Base-by-base conservation (phyloP, 2,797 vertebrate species). In the Nothura maculosa region DNA sequence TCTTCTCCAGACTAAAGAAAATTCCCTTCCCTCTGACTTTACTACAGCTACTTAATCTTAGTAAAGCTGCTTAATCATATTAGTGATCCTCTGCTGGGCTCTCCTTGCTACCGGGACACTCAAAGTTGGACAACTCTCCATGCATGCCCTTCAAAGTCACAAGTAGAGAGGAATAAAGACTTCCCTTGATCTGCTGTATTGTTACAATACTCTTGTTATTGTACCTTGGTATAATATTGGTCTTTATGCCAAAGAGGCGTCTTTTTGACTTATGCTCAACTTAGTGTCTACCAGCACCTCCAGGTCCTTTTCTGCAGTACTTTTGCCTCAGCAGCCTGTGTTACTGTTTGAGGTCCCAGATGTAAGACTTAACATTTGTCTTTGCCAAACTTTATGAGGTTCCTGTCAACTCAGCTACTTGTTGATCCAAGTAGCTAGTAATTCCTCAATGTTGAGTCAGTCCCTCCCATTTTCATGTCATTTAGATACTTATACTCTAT, bases 91-190 rank as follows among this genome's bases (percentile, higher is more conserved):
- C 63, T 78, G 24, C 24, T 78, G 36, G 27, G 32, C 38, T 42
- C 55, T 55, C 43, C 77, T 24, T 27, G 60, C 30, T 34, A 50
- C 34, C 34, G n/a, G 17, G 20, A 32, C 0, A 1, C 1, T 2
- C 32, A 85, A 69, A 91, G 9, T 12, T 85, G 32, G 32, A 58
- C 40, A 68, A 4, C 21, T 57, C 22, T 62, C 6, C 22, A 73
- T 16, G 62, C 28, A 5, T 22, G 30, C 30, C 68, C 72, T 85
- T 89, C 63, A 78, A 40, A 93, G 34, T 68, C 16, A 16, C 30
- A 87, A 16, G 18, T 58, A 57, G 87, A 52, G 45, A 10, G 4
- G 21, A 82, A 85, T 47, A 72, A 90, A 79, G n/a, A 50, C 24
- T 70, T 84, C 38, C 14, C 58, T 83, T 60, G 13, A 60, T 17